Base-by-base conservation (phyloP, 1,140 invertebrate species). In the Psilanteris sp. region DNA sequence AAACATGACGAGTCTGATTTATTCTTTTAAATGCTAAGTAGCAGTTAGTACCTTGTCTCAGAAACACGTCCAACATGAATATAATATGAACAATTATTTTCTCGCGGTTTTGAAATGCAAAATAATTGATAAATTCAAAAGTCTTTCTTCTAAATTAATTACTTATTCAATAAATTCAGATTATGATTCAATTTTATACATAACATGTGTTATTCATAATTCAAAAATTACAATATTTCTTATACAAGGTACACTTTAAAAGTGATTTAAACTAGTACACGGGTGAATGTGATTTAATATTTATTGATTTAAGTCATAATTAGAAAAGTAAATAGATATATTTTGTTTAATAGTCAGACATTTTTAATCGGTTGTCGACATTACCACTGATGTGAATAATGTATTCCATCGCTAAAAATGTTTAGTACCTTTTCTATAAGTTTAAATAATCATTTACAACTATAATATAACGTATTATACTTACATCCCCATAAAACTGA, bases 361-460 rank as follows among this genome's bases (percentile, higher is more conserved):
- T 77, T 70, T 72, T 52, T 39, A 48, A 79, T 75, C 44, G 59
- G 36, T 55, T 78, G 31, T 79, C 61, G 59, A 77, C 61, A 54
- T 79, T 43, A 52, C 78, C 55, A n/a, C 66, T 39, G 66, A 81
- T 78, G 62, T 55, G 39, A 82, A 78, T 54, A 72, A 29, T 64
- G 41, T 73, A 43, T 78, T 83, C 72, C 70, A 39, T 71, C 72
- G 34, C 66, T 68, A 68, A 31, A 54, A 80, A 68, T 79, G 68
- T 79, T 80, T 78, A 79, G 62, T 77, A 77, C 68, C 76, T 71
- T 76, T 81, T 64, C 66, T 79, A 83, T 73, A 50, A 62, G 82
- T 81, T 82, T 72, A 26, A 81, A 77, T 48, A 74, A 68, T 59
- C 41, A 59, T 59, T 31, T 77, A 72, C 75, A 74, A 73, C 46